A percentile compares a stretch with the other conserved stretches of the same genome.
phyloP scores from a whole-genome alignment of 2,113 vertebrate genomes.

The Ictalurus furcatus region DNA sequence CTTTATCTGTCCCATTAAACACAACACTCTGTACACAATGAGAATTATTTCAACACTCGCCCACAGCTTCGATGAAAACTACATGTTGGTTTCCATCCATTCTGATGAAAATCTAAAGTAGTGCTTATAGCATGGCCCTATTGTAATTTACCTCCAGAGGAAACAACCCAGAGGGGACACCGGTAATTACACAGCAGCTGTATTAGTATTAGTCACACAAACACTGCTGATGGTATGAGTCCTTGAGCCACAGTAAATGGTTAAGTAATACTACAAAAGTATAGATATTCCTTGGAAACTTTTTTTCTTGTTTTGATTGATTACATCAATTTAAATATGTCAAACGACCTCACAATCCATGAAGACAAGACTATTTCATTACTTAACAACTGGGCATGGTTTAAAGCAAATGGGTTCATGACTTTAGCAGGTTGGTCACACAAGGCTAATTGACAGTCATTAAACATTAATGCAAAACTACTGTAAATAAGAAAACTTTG shows the following conservation, averaged over 20 bases:
- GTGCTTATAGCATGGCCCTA: too few species aligned
- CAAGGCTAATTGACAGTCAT: background rate
- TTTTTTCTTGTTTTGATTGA: background rate
- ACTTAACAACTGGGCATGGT: background rate
- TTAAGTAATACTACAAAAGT: background rate
- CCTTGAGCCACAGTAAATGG: slow-evolving; percentile 1
- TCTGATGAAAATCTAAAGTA: background rate
- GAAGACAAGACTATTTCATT: background rate
- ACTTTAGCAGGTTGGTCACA: background rate
- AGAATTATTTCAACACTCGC: slow-evolving; percentile 22
- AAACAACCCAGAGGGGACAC: background rate
- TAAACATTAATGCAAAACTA: background rate
- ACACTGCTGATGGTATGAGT: background rate
- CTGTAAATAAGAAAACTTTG: background rate
- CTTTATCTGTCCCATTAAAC: slow-evolving; percentile 23
- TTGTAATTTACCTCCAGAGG: slow-evolving; percentile 2
- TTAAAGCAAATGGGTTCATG: background rate
- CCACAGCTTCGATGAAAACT: slow-evolving; percentile 22
- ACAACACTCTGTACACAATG: slow-evolving; percentile 11
- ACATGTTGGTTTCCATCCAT: slow-evolving; percentile 13
- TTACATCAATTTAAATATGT: background rate
- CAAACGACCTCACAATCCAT: background rate
- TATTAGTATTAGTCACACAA: slow-evolving; percentile 1
- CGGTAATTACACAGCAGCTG: slow-evolving; percentile 29
- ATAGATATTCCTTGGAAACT: background rate